These are phyloP conservation scores for Adineta ricciae DNA, from an alignment of 2,888 invertebrate species.

Conservation along the genomic window DNA sequence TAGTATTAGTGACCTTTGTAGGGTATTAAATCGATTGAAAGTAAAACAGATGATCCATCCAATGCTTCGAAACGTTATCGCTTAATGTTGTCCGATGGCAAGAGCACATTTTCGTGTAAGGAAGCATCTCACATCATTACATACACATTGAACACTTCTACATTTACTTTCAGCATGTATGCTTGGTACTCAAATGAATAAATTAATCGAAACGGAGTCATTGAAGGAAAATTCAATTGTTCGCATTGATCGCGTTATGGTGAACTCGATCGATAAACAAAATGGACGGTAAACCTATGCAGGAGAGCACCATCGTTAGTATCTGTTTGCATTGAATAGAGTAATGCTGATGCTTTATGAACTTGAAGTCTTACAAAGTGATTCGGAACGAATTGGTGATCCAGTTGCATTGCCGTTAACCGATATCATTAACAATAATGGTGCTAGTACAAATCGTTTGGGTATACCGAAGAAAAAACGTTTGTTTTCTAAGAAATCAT, in stretches of 20 bases:
- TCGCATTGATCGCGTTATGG: neutral
- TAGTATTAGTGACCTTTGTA: neutral
- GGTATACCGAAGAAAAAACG: neutral
- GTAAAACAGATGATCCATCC: slow-evolving; percentile 3
- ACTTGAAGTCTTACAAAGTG: neutral
- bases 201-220: neutral
- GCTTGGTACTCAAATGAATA: slow-evolving; percentile 10
- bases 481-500: neutral
- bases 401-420: slow-evolving; percentile 15
- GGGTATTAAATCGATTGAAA: slow-evolving; percentile 5
- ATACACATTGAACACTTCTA: too few species aligned
- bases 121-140: neutral
- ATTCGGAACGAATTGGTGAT: neutral
- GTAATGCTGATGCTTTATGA: neutral
- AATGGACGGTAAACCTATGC: neutral
- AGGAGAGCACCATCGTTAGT: too few species aligned
- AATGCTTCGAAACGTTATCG: neutral
- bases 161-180: slow-evolving; percentile 19
- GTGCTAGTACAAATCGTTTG: neutral
- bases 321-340: neutral
- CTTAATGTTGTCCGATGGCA: slow-evolving; percentile 11
- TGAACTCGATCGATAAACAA: neutral
- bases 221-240: slow-evolving; percentile 17
- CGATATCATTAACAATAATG: neutral
- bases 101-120: slow-evolving; percentile 6